These are phyloP conservation scores for Taxidea taxus DNA, from an alignment of 2,113 vertebrate genomes.

Conservation along the genomic window DNA sequence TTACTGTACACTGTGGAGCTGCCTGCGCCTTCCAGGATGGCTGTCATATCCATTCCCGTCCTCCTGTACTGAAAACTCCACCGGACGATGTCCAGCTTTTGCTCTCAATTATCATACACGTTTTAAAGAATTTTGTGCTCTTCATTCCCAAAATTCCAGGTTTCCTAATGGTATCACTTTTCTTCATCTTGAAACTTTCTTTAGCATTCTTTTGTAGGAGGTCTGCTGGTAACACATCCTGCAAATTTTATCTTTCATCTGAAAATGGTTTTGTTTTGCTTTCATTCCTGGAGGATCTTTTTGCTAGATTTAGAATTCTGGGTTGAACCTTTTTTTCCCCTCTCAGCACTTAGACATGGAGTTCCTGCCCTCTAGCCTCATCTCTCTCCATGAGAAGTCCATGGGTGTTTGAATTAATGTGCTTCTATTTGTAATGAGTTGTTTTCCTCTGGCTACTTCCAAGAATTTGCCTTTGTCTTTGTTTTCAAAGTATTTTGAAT, in stretches of 20 bases:
- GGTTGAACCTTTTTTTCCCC: neutral
- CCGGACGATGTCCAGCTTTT: neutral
- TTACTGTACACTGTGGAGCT: fast-evolving
- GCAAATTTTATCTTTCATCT: neutral
- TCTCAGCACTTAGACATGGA: neutral
- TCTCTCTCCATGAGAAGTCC: neutral
- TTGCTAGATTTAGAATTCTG: neutral
- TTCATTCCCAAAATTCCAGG: neutral
- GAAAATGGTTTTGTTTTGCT: neutral
- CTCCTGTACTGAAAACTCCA: neutral
- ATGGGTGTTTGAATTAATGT: neutral
- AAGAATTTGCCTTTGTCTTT: neutral
- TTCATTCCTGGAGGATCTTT: neutral
- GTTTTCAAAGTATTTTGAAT: neutral
- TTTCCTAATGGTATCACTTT: neutral
- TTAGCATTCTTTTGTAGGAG: neutral
- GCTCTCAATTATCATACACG: neutral
- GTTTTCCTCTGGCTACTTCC: neutral
- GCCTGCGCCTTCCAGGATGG: neutral
- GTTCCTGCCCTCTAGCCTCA: neutral
- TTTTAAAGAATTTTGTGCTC: neutral
- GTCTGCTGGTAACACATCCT: neutral
- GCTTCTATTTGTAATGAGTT: neutral
- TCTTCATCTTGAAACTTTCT: neutral
- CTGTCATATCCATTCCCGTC: neutral